A percentile compares a stretch with the other conserved stretches of the same genome.
These are phyloP conservation scores for Epizoanthus ramosus DNA, from an alignment of 92 coral and sea anemone species.

Conservation along the genomic window DNA sequence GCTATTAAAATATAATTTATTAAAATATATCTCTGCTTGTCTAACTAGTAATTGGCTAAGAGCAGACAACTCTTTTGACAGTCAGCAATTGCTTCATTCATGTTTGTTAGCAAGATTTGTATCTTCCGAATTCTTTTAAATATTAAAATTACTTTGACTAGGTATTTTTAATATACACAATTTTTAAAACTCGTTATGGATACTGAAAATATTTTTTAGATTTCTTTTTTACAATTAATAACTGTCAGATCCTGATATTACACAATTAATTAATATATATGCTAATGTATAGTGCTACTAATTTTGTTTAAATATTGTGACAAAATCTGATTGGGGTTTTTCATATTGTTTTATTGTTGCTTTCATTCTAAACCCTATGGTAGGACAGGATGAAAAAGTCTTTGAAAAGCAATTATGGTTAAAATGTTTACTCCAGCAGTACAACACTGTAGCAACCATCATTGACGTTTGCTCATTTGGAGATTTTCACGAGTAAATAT, in stretches of 20 bases:
- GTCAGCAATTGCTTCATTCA: not conserved
- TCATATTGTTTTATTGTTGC: not conserved
- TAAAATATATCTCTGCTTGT: too few relatives aligned
- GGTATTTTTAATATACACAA: too few relatives aligned
- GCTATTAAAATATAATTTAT: too few relatives aligned
- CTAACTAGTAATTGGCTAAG: too few relatives aligned
- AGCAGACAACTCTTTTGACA: not conserved
- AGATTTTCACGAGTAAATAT: not conserved
- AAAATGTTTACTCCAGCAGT: not conserved
- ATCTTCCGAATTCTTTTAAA: not conserved
- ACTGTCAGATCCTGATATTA: too few relatives aligned
- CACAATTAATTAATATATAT: too few relatives aligned
- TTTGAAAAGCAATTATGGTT: not conserved
- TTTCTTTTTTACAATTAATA: too few relatives aligned
- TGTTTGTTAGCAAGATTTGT: not conserved
- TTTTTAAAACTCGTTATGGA: too few relatives aligned
- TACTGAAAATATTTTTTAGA: too few relatives aligned
- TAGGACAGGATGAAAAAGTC: not conserved
- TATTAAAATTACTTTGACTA: not conserved
- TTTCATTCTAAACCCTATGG: constrained; percentile 23
- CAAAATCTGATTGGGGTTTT: not conserved
- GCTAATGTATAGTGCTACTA: too few relatives aligned
- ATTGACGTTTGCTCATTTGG: not conserved
- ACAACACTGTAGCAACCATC: constrained; percentile 3
- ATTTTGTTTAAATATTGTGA: not conserved